Evolutionary conservation across 2,888 invertebrate genomes (phyloP), one percentile per base, ranked within the genome.

Genomic region (Belgica antarctica): DNA sequence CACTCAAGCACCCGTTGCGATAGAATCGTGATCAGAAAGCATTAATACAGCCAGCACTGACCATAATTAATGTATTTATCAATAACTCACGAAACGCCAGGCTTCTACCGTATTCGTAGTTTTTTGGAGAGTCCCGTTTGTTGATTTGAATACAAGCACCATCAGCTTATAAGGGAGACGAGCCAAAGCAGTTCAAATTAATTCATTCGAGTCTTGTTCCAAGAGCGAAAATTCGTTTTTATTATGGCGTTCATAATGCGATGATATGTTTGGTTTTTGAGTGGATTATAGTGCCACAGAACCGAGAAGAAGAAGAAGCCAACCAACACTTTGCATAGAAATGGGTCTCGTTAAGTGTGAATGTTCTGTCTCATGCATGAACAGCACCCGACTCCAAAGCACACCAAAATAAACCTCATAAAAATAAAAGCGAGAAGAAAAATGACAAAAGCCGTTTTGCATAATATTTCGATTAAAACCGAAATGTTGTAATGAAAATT

Each of bases 401-500:
- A 17, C 17, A 22, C 57, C 17, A 22, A 57, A 24, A 57, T 57
- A 22, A 57, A 57, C 57, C 24, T 57, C 19, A 57, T 57, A 59
- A 59, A 59, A 59, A 59, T 59, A 12, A 15, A 34, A n/a, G n/a
- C n/a, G n/a, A n/a, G n/a, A n/a, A n/a, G n/a, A n/a, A n/a, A n/a
- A n/a, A n/a, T n/a, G n/a, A n/a, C n/a, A n/a, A n/a, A n/a, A n/a
- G n/a, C n/a, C n/a, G 19, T 46, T 65, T 65, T 65, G 47, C 65
- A 65, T 65, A 65, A 65, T 36, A 27, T 27, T 65, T 24, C 65
- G 41, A 65, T 65, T 59, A 59, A 27, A 65, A 65, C 19, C n/a
- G n/a, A 19, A 41, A 7, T 19, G 10, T 22, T 36, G 22, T 24
- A 65, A 65, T 65, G 65, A 65, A 24, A 62, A 62, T 62, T 36